Percentiles rank a stretch among this genome's conserved stretches.
These are phyloP conservation scores for Siniperca scherzeri DNA, from an alignment of 2,797 vertebrate species.

Conservation along the genomic window DNA sequence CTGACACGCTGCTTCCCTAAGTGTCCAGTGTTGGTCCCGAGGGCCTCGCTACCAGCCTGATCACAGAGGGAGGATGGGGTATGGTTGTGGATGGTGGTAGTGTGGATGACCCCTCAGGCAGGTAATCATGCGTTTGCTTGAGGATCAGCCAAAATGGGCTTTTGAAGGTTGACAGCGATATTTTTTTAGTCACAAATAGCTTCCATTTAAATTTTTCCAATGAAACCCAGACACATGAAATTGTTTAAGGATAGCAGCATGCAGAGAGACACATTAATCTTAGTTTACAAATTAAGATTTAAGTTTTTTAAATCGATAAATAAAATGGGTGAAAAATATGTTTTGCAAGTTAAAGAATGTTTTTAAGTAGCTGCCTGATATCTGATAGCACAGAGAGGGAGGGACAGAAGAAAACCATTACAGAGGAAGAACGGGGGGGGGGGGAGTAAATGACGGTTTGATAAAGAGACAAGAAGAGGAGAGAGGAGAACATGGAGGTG, in stretches of 20 bases:
- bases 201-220: background rate
- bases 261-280: background rate
- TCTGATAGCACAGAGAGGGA: background rate
- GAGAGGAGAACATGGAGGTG: conserved; percentile 26
- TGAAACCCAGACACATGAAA: background rate
- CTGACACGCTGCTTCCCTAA: conserved; percentile 59
- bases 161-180: background rate
- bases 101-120: conserved; percentile 33
- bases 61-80: conserved; percentile 61
- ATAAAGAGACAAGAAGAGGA: conserved; percentile 34
- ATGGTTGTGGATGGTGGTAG: conserved; percentile 27
- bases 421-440: background rate
- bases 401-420: conserved; percentile 1
- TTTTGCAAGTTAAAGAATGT: background rate
- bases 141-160: conserved; percentile 14
- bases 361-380: conserved; percentile 10
- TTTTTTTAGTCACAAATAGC: background rate
- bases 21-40: conserved; percentile 65
- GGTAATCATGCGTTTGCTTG: conserved; percentile 3
- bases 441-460: conserved; percentile 39
- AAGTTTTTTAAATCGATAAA: background rate
- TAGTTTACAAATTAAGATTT: background rate
- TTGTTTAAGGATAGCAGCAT: background rate
- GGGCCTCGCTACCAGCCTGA: conserved; percentile 51
- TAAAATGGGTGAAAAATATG: background rate